phyloP scores from a whole-genome alignment of 2,888 invertebrate genomes.

The Phortica magna region DNA sequence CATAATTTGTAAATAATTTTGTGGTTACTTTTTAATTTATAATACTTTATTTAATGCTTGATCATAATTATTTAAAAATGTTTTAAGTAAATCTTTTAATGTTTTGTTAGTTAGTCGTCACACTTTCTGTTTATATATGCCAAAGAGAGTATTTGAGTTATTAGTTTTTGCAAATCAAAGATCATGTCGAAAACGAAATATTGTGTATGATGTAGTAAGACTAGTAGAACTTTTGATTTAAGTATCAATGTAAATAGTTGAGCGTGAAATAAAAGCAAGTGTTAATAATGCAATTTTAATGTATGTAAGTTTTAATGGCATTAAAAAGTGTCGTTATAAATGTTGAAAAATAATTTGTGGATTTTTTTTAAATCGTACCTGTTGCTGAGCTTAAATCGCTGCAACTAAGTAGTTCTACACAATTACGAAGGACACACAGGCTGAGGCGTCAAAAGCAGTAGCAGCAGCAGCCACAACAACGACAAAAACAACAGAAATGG shows the following conservation, averaged over 20 bases:
- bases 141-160: too few species aligned
- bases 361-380: slow-evolving; percentile 49
- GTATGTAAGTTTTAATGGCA: too few species aligned
- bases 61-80: slow-evolving; percentile 19
- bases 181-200: too few species aligned
- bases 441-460: background rate
- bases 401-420: slow-evolving; percentile 48
- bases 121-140: slow-evolving; percentile 2
- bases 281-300: too few species aligned
- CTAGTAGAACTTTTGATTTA: too few species aligned
- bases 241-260: too few species aligned
- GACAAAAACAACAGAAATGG: background rate
- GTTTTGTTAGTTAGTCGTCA: background rate
- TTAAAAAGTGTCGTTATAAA: background rate
- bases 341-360: background rate
- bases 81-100: background rate
- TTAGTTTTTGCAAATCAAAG: too few species aligned
- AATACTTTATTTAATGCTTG: slow-evolving; percentile 25
- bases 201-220: background rate
- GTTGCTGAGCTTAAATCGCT: slow-evolving; percentile 56
- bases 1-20: slow-evolving; percentile 15
- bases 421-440: slow-evolving; percentile 54
- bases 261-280: too few species aligned
- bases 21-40: slow-evolving; percentile 15
- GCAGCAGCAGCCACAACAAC: background rate